These are phyloP conservation scores for Cenopis cana DNA, from an alignment of 2,888 invertebrate genomes.

Conservation along the genomic window DNA sequence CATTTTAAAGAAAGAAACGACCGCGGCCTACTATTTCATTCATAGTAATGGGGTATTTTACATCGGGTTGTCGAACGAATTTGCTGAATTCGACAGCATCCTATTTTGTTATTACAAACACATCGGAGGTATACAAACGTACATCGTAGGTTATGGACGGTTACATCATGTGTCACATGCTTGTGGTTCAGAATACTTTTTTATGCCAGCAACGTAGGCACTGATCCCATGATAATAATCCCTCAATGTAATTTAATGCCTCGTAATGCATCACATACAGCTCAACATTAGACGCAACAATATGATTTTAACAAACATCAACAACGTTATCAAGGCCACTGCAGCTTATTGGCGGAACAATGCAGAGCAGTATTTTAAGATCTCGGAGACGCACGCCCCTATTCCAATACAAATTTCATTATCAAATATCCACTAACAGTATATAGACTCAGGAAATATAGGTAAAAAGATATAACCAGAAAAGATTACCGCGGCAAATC, in stretches of 20 bases:
- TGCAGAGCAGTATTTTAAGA: slow-evolving; percentile 55
- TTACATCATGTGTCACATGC: too few relatives aligned
- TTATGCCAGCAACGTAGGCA: too few relatives aligned
- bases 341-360: slow-evolving; percentile 69
- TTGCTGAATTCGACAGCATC: too few relatives aligned
- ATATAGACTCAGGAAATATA: slow-evolving; percentile 50
- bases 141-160: too few relatives aligned
- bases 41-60: too few relatives aligned
- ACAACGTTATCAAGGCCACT: slow-evolving; percentile 71
- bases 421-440: slow-evolving; percentile 29
- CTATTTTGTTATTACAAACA: too few relatives aligned
- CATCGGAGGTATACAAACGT: too few relatives aligned
- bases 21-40: background rate
- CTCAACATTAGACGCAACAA: slow-evolving; percentile 48
- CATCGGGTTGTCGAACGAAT: too few relatives aligned
- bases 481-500: slow-evolving; percentile 50
- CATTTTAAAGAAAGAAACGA: slow-evolving; percentile 4
- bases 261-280: background rate
- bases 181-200: too few relatives aligned
- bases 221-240: background rate
- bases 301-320: slow-evolving; percentile 70
- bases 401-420: slow-evolving; percentile 15
- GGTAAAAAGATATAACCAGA: slow-evolving; percentile 56
- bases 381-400: slow-evolving; percentile 53
- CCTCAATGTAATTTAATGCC: background rate